Percentiles rank a stretch among this genome's conserved stretches.
phyloP scores from a whole-genome alignment of 2,888 invertebrate species.

The Shargacucullia verbasci region DNA sequence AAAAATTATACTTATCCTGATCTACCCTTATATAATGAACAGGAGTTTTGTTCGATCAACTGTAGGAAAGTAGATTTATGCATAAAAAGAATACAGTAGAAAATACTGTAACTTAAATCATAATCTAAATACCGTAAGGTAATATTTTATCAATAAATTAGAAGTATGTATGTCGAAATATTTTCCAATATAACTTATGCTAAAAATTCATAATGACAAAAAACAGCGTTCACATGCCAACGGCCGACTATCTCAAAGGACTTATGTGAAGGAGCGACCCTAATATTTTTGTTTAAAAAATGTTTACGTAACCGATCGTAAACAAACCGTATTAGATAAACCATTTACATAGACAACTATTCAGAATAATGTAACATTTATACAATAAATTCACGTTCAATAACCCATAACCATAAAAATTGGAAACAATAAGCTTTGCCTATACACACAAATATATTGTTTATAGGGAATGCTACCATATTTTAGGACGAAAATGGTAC shows the following conservation, averaged over 20 bases:
- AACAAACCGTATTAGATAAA: conserved; percentile 4
- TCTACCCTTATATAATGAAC: too few relatives aligned
- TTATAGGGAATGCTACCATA: background rate
- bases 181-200: too few relatives aligned
- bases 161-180: too few relatives aligned
- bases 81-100: too few relatives aligned
- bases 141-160: too few relatives aligned
- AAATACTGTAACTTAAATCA: too few relatives aligned
- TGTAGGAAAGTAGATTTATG: too few relatives aligned
- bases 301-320: background rate
- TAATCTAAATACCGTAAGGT: too few relatives aligned
- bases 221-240: background rate
- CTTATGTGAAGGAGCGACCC: conserved; percentile 1
- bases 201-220: background rate
- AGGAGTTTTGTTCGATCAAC: too few relatives aligned
- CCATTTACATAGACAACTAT: background rate
- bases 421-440: background rate
- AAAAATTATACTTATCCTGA: too few relatives aligned
- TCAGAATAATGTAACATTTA: background rate
- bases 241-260: background rate
- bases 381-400: conserved; percentile 3
- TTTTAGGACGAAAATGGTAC: background rate
- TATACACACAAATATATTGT: background rate
- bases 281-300: background rate
- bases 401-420: conserved; percentile 2